Conservation (phyloP, 2,113 vertebrate genomes). For the Coptodon rendalli region DNA sequence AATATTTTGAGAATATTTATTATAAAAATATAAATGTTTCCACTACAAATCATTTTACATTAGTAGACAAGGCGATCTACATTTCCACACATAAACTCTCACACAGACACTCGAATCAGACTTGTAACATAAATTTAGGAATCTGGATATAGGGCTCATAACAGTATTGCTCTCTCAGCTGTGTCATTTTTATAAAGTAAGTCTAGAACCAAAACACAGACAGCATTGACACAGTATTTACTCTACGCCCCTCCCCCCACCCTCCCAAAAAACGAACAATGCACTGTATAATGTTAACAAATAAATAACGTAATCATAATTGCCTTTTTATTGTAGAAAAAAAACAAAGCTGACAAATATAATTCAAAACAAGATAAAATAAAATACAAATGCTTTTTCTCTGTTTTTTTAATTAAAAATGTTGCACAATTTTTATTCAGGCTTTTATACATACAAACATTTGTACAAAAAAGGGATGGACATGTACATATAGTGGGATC, state of each 20-base stretch:
- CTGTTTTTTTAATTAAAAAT: conserved; percentile 68
- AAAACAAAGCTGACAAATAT: conserved; percentile 62
- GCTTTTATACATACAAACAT: conserved; percentile 78
- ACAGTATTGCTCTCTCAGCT: conserved; percentile 75
- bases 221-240: conserved; percentile 83
- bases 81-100: conserved; percentile 85
- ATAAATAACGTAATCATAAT: conserved; percentile 88
- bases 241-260: conserved; percentile 54
- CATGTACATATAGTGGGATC: conserved; percentile 73
- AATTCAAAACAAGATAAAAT: conserved; percentile 74
- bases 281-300: conserved; percentile 81
- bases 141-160: conserved; percentile 51
- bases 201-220: conserved; percentile 76
- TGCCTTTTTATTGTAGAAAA: conserved; percentile 68
- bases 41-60: conserved; percentile 99
- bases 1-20: conserved; percentile 99
- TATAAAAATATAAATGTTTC: conserved; percentile 99
- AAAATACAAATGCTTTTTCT: conserved; percentile 74
- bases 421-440: conserved; percentile 69
- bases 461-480: conserved; percentile 90
- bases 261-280: conserved; percentile 29
- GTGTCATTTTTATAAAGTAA: conserved; percentile 76
- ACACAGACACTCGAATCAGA: conserved; percentile 64
- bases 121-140: conserved; percentile 59
- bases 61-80: conserved; percentile 98